These are phyloP conservation scores for Botia almorhae DNA, from an alignment of 2,797 vertebrate species.

Conservation along the genomic window DNA sequence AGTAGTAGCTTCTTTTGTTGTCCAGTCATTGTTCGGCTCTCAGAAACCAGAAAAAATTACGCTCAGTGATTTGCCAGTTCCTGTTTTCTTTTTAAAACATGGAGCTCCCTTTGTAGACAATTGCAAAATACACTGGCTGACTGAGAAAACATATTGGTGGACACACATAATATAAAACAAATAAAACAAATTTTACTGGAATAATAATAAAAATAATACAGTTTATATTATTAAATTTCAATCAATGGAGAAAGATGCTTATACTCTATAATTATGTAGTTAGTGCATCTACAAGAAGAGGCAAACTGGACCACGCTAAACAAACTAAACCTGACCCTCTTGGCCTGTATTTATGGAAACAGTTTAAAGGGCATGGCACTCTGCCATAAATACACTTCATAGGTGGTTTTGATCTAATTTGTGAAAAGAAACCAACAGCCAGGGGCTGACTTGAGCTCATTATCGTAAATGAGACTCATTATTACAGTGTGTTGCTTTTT, in stretches of 20 bases:
- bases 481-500: slow-evolving; percentile 14
- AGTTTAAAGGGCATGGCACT: slow-evolving; percentile 10
- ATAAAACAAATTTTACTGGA: too few species aligned
- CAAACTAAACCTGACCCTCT: slow-evolving; percentile 3
- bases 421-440: slow-evolving; percentile 15
- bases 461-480: slow-evolving; percentile 28
- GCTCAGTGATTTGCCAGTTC: too few species aligned
- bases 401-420: not conserved
- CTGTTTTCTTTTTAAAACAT: too few species aligned
- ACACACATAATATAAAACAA: too few species aligned
- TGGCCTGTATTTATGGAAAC: slow-evolving; percentile 11
- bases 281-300: not conserved
- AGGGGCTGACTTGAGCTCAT: slow-evolving; percentile 26
- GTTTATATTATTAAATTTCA: too few species aligned
- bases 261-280: not conserved
- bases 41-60: too few species aligned
- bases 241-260: not conserved
- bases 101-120: too few species aligned
- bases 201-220: too few species aligned
- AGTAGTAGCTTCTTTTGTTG: too few species aligned
- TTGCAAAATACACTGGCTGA: too few species aligned
- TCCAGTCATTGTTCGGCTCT: too few species aligned
- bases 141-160: too few species aligned
- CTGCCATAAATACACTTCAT: slow-evolving; percentile 18
- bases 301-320: not conserved